phyloP scores from a whole-genome alignment of 2,797 vertebrate genomes.

The Buceros bicornis region DNA sequence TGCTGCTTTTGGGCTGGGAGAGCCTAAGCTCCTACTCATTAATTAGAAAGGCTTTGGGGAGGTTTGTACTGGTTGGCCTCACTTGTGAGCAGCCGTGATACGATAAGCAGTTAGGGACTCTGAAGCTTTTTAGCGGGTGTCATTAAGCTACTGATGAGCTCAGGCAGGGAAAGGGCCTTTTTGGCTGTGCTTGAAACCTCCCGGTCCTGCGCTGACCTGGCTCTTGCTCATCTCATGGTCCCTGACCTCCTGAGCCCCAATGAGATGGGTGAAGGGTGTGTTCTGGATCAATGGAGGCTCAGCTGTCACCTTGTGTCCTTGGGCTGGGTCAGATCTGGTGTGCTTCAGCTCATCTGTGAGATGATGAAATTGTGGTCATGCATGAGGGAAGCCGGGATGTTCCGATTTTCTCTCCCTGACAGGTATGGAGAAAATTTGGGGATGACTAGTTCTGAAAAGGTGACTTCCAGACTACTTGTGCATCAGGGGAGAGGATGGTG shows the following conservation, averaged over 20 bases:
- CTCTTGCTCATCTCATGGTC: rapidly evolving
- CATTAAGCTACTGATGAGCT: constrained; percentile 57
- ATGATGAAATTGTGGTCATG: neutral
- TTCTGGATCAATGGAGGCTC: neutral
- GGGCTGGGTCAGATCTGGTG: neutral
- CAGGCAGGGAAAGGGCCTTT: neutral
- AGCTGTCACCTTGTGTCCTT: neutral
- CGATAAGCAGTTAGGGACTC: constrained; percentile 34
- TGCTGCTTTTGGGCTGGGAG: constrained; percentile 13
- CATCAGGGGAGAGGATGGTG: neutral
- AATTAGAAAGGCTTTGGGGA: constrained; percentile 55
- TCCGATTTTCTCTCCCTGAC: neutral
- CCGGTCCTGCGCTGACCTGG: neutral
- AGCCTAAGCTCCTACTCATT: neutral
- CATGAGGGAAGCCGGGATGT: neutral
- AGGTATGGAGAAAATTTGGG: neutral
- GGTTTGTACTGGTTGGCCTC: constrained; percentile 42
- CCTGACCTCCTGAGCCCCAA: neutral
- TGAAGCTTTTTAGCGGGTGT: constrained; percentile 16
- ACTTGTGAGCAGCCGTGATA: neutral
- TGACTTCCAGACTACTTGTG: neutral
- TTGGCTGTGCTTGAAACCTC: neutral
- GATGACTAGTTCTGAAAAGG: neutral
- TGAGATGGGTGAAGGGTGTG: neutral
- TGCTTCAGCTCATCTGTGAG: neutral